Evolutionary conservation across 2,113 vertebrate genomes (phyloP).

Genomic region (Clarias batrachus): DNA sequence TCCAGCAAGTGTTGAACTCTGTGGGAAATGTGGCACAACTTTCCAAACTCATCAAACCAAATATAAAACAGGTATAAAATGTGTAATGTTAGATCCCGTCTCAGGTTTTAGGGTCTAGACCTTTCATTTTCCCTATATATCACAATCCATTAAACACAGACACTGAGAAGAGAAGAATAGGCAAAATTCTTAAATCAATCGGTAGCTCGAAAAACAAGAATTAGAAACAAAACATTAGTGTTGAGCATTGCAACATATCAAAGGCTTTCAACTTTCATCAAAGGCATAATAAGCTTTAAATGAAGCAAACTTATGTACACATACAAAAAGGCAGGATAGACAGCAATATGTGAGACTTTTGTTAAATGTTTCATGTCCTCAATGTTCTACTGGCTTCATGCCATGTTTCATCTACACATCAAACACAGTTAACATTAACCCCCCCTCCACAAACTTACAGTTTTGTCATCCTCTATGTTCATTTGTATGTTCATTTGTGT

Average conservation of each 20-base stretch:
- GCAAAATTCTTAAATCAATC: background rate
- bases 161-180: slow-evolving; percentile 31
- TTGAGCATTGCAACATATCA: background rate
- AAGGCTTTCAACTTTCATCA: background rate
- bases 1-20: slow-evolving; percentile 27
- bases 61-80: background rate
- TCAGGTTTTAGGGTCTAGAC: background rate
- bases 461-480: background rate
- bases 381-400: background rate
- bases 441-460: background rate
- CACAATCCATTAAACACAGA: slow-evolving; percentile 21
- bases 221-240: background rate
- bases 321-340: background rate
- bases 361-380: background rate
- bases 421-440: background rate
- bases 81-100: background rate
- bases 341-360: background rate
- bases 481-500: background rate
- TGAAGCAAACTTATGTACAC: background rate
- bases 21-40: background rate
- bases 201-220: background rate
- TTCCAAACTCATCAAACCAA: slow-evolving; percentile 30
- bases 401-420: background rate
- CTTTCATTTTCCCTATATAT: background rate
- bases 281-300: background rate